Base-by-base conservation (phyloP, 2,888 invertebrate species). In the Agrochola macilenta region DNA sequence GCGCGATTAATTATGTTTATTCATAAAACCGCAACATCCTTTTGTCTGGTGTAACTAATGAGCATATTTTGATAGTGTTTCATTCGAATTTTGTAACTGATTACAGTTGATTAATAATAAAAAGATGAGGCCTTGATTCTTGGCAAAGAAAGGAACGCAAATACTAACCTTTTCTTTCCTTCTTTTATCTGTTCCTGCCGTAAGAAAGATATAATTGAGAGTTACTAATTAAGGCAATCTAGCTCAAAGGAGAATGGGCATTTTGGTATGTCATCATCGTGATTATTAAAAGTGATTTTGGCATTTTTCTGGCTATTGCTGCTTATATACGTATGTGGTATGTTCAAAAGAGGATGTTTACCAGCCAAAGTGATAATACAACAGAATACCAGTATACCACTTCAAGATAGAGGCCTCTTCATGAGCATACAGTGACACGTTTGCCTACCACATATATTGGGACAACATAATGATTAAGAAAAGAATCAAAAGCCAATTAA, bases 1-100 rank as follows among this genome's bases (percentile, higher is more conserved):
- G 74, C 35, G 61, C 64, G 71, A 79, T 84, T 86, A 74, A 78
- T 86, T 79, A 81, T 72, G 46, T 66, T 84, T 74, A 81, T 78
- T 81, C 68, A 84, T 82, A 65, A 49, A 73, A 46, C 17, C 65
- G 74, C 77, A 82, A 81, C 60, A 68, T 81, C 79, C 69, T 82
- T 80, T 83, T 84, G 75, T 82, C 63, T 73, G 70, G 69, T 70
- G 60, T 39, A 75, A 72, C 54, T 74, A 54, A 76, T 71, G 54
- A 72, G 66, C 7, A 30, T 74, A 46, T 77, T 60, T 63, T 73
- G 14, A 54, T 72, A 58, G n/a, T 49, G 14, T 71, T 70, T 58
- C 20, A 43, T 66, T 69, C 0, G 20, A 26, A 1, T 69, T 71
- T 58, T 60, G 58, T 54, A 39, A 66, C 49, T 0, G 12, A 68